These are phyloP conservation scores for Margaritifera margaritifera DNA, from an alignment of 2,888 invertebrate genomes.

Conservation along the genomic window DNA sequence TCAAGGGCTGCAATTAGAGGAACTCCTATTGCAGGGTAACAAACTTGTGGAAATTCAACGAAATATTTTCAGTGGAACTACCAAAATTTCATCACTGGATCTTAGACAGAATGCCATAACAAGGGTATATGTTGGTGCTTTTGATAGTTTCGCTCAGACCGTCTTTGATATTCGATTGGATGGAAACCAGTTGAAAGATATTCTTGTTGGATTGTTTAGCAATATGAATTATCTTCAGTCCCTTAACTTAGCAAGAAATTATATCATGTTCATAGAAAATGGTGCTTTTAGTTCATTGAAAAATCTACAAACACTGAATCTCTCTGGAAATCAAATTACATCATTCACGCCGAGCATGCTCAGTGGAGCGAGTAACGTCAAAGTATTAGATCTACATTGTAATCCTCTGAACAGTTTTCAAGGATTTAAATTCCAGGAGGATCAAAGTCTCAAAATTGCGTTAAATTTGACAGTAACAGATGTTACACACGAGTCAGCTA, in stretches of 20 bases:
- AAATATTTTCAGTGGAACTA: constrained; percentile 39
- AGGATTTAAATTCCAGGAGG: constrained; percentile 20
- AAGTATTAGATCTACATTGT: constrained; percentile 31
- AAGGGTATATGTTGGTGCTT: constrained; percentile 43
- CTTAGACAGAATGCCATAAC: constrained; percentile 46
- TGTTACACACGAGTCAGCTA: constrained; percentile 22
- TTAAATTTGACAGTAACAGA: constrained; percentile 40
- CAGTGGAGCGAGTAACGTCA: constrained; percentile 22
- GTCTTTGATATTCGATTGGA: constrained; percentile 44
- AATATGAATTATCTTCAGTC: constrained; percentile 48
- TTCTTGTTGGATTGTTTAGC: constrained; percentile 51
- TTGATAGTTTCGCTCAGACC: constrained; percentile 52
- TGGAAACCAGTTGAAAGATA: constrained; percentile 31
- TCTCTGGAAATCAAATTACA: constrained; percentile 39
- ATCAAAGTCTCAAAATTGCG: constrained; percentile 22
- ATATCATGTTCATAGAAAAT: constrained; percentile 37
- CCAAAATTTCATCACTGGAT: constrained; percentile 44
- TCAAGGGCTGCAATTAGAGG: constrained; percentile 41
- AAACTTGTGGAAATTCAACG: constrained; percentile 39
- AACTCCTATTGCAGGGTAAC: constrained; percentile 44
- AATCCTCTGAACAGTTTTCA: constrained; percentile 40
- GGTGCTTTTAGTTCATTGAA: constrained; percentile 37
- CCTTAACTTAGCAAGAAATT: constrained; percentile 38
- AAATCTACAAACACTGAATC: constrained; percentile 39
- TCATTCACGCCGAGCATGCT: constrained; percentile 26